These are phyloP conservation scores for Macrotrachela quadricornifera DNA, from an alignment of 1,140 invertebrate genomes.

Conservation along the genomic window DNA sequence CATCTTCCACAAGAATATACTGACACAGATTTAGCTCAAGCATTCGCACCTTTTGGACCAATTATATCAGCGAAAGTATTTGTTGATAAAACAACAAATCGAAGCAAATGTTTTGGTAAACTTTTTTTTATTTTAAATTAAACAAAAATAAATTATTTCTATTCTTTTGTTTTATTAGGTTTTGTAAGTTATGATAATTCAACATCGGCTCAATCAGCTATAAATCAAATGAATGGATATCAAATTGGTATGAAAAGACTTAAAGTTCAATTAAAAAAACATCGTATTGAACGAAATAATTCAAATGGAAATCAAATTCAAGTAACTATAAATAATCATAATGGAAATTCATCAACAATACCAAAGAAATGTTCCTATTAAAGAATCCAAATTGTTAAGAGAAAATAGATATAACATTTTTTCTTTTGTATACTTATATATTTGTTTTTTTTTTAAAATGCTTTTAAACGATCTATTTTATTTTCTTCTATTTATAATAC, in stretches of 20 bases:
- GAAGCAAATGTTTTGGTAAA: conserved; percentile 99
- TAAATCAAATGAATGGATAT: conserved; percentile 99
- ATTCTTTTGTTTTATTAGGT: conserved; percentile 39
- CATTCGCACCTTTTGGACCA: conserved; percentile 96
- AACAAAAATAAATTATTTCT: not conserved
- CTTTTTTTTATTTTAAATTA: conserved; percentile 13
- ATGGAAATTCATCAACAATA: too few species aligned
- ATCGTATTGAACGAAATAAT: conserved; percentile 44
- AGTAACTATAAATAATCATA: too few species aligned
- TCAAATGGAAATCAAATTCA: too few species aligned
- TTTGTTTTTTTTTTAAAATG: too few species aligned
- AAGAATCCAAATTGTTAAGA: too few species aligned
- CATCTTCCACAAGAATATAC: conserved; percentile 98
- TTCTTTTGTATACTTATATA: too few species aligned
- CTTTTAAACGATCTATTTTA: too few species aligned
- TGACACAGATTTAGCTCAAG: conserved; percentile 91
- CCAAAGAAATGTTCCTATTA: too few species aligned
- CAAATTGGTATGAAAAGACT: conserved; percentile 95
- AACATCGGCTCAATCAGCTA: conserved; percentile 80
- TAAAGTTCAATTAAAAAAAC: conserved; percentile 94
- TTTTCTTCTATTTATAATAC: too few species aligned
- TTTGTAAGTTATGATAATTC: conserved; percentile 99
- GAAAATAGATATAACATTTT: too few species aligned
- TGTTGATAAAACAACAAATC: conserved; percentile 95
- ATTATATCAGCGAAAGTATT: conserved; percentile 99